Evolutionary conservation across 2,113 vertebrate species (phyloP).

Genomic region (Onychorhynchus coronatus): DNA sequence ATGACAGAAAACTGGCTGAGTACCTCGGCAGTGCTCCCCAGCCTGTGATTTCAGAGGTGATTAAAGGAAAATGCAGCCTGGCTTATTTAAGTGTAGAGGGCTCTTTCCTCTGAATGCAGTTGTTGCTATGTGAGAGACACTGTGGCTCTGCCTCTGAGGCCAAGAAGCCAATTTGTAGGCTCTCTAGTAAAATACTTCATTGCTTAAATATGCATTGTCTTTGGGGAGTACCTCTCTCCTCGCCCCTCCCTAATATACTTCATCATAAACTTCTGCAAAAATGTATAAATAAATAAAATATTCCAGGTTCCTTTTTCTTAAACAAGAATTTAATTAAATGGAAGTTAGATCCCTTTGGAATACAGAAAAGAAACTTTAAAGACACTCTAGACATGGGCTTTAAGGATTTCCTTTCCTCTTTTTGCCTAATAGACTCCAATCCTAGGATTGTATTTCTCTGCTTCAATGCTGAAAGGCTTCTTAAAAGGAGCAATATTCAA

Average conservation of each 20-base stretch:
- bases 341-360: constrained; percentile 58
- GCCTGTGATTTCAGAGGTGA: neutral
- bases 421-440: constrained; percentile 60
- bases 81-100: neutral
- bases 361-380: constrained; percentile 58
- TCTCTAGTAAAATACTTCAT: constrained; percentile 56
- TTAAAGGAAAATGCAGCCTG: neutral
- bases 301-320: constrained; percentile 48
- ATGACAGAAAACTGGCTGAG: neutral
- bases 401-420: constrained; percentile 61
- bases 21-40: neutral
- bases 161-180: constrained; percentile 25
- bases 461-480: constrained; percentile 43
- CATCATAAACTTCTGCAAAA: constrained; percentile 49
- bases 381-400: constrained; percentile 48
- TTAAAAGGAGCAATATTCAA: constrained; percentile 58
- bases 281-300: constrained; percentile 62
- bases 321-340: constrained; percentile 68
- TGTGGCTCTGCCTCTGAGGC: constrained; percentile 8
- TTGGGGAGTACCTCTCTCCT: constrained; percentile 18
- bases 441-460: constrained; percentile 54
- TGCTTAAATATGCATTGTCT: constrained; percentile 58
- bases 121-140: constrained; percentile 32
- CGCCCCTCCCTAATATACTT: constrained; percentile 9
- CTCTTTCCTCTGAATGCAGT: neutral